Base-by-base conservation (phyloP, 1,140 invertebrate species). In the Uloborus diversus region DNA sequence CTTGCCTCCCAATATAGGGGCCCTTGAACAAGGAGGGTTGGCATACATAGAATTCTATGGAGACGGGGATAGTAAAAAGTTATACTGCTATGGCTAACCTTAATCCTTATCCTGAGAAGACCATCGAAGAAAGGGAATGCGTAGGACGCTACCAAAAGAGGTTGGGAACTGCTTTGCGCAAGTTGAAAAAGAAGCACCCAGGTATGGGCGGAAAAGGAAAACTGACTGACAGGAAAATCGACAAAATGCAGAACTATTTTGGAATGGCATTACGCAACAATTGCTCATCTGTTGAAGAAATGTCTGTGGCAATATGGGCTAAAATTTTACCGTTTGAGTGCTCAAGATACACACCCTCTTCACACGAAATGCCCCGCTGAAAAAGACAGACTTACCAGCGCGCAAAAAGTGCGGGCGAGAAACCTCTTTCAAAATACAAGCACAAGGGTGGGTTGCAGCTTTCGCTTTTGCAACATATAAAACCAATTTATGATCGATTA, bases 211-310 rank as follows among this genome's bases (percentile, higher is more conserved):
- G 61, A 14, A 33, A n/a, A 17, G 61, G 61, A 4, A 64, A 64
- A 64, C 23, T 64, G 14, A 64, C 23, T n/a, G n/a, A n/a, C n/a
- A n/a, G n/a, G n/a, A n/a, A n/a, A n/a, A n/a, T n/a, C n/a, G n/a
- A n/a, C n/a, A 14, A 30, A 30, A 64, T 64, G 61, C 61, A 64
- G 7, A 64, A 64, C 27, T 64, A 64, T 32, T 64, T 64, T 28
- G 61, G 61, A 1, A 27, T 64, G 9, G 61, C 61, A n/a, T 32
- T 64, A 9, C 25, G 61, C 11, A 27, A 64, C 14, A 64, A 64
- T 23, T 30, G 25, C 11, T 11, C 23, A 64, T 64, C 61, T 14
- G 61, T 64, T 23, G 14, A 27, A 64, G 30, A 64, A 33, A 64
- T 64, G 61, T 64, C 61, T 1, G 17, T 7, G 9, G 61, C 61